Conservation (phyloP, 2,888 invertebrate genomes). For the Lithophane socia region DNA sequence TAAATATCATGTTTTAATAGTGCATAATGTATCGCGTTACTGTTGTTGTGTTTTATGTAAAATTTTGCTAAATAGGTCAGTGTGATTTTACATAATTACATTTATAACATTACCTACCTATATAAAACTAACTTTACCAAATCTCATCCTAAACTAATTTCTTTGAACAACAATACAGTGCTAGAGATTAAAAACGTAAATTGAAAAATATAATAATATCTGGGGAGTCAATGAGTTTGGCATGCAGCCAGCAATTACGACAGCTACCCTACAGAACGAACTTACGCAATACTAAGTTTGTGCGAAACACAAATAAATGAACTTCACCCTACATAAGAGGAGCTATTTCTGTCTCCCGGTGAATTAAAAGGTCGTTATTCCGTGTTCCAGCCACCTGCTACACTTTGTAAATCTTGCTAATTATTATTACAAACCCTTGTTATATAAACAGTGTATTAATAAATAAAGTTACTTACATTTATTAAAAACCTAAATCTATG, state of each 20-base stretch:
- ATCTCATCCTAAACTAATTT: background rate
- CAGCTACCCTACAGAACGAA: slow-evolving; percentile 40
- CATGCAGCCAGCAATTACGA: slow-evolving; percentile 60
- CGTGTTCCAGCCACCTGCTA: slow-evolving; percentile 61
- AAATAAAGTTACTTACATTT: slow-evolving; percentile 23
- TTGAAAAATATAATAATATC: slow-evolving; percentile 51
- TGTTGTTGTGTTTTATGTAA: slow-evolving; percentile 33
- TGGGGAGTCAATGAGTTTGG: slow-evolving; percentile 60
- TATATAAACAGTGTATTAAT: slow-evolving; percentile 36
- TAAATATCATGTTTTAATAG: slow-evolving; percentile 55
- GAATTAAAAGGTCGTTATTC: slow-evolving; percentile 62
- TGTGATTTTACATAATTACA: slow-evolving; percentile 6
- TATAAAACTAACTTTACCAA: background rate
- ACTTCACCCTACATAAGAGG: slow-evolving; percentile 39
- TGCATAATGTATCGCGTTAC: slow-evolving; percentile 39
- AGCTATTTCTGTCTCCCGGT: slow-evolving; percentile 46
- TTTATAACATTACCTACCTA: background rate
- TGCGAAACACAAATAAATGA: slow-evolving; percentile 58
- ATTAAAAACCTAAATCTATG: slow-evolving; percentile 3
- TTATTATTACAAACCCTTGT: slow-evolving; percentile 52
- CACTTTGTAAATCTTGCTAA: slow-evolving; percentile 56
- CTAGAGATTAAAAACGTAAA: slow-evolving; percentile 52
- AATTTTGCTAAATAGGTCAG: slow-evolving; percentile 25
- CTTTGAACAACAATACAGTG: slow-evolving; percentile 9
- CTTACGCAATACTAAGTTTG: slow-evolving; percentile 54